Evolutionary conservation across 2,113 vertebrate genomes (phyloP).

Genomic region (Pipra filicauda): DNA sequence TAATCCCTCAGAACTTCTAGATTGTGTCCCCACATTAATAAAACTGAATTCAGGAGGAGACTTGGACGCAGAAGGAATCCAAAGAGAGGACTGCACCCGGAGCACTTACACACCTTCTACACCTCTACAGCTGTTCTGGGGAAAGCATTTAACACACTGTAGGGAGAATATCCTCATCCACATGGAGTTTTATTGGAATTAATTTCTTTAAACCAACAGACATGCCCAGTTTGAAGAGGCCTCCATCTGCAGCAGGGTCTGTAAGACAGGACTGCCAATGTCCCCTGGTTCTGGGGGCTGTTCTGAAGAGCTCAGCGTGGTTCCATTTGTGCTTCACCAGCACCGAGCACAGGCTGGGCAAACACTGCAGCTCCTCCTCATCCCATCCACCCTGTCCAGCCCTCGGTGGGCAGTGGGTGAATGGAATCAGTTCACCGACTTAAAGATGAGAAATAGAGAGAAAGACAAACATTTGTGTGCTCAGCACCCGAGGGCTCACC

Average conservation of each 20-base stretch:
- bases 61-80: neutral
- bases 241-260: neutral
- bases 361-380: neutral
- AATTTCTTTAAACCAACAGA: neutral
- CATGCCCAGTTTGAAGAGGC: neutral
- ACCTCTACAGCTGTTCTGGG: neutral
- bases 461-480: neutral
- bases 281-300: neutral
- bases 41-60: neutral
- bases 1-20: neutral
- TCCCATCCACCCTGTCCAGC: accelerated
- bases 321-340: neutral
- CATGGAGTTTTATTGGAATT: neutral
- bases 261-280: neutral
- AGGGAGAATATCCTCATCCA: neutral
- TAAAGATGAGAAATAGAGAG: neutral
- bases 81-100: neutral
- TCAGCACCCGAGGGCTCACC: neutral
- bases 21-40: neutral
- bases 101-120: neutral
- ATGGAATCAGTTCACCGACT: neutral
- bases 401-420: accelerated
- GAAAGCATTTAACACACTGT: neutral
- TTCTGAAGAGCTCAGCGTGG: neutral
- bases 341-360: neutral